These are phyloP conservation scores for Elysia chlorotica DNA, from an alignment of 1,140 invertebrate genomes.

Conservation along the genomic window DNA sequence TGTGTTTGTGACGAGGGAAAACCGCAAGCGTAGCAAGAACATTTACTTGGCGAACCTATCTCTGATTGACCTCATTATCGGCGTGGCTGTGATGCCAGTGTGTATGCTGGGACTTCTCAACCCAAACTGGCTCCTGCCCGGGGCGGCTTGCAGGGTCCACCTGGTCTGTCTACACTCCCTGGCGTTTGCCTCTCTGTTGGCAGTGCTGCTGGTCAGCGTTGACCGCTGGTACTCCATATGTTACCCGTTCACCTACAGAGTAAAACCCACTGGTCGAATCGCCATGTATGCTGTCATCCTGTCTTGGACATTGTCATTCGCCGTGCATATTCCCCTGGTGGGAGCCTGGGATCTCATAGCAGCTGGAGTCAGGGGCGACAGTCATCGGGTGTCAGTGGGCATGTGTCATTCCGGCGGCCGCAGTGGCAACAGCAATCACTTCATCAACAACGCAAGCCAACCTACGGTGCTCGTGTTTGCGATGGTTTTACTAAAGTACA, in stretches of 20 bases:
- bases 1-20: slow-evolving; percentile 38
- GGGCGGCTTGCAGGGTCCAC: slow-evolving; percentile 32
- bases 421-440: no score
- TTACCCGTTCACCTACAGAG: slow-evolving; percentile 49
- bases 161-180: slow-evolving; percentile 40
- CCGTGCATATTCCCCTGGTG: slow-evolving; percentile 39
- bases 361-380: slow-evolving; percentile 7
- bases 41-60: slow-evolving; percentile 49
- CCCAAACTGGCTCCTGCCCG: slow-evolving; percentile 32
- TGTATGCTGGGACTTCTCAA: slow-evolving; percentile 33
- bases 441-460: no score
- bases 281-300: slow-evolving; percentile 33
- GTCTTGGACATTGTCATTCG: slow-evolving; percentile 39
- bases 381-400: neutral
- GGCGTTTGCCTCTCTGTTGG: slow-evolving; percentile 41
- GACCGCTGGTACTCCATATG: slow-evolving; percentile 52
- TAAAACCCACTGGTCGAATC: slow-evolving; percentile 39
- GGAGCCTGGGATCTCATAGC: slow-evolving; percentile 35
- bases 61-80: slow-evolving; percentile 43
- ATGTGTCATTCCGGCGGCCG: slow-evolving; percentile 33
- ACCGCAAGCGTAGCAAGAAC: slow-evolving; percentile 40
- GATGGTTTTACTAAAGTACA: slow-evolving; percentile 37
- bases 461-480: slow-evolving; percentile 34
- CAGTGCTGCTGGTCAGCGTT: slow-evolving; percentile 45
- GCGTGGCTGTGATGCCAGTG: slow-evolving; percentile 37